A percentile compares a stretch with the other conserved stretches of the same genome.
phyloP scores from a whole-genome alignment of 2,888 invertebrate genomes.

The Strigamia maritima region DNA sequence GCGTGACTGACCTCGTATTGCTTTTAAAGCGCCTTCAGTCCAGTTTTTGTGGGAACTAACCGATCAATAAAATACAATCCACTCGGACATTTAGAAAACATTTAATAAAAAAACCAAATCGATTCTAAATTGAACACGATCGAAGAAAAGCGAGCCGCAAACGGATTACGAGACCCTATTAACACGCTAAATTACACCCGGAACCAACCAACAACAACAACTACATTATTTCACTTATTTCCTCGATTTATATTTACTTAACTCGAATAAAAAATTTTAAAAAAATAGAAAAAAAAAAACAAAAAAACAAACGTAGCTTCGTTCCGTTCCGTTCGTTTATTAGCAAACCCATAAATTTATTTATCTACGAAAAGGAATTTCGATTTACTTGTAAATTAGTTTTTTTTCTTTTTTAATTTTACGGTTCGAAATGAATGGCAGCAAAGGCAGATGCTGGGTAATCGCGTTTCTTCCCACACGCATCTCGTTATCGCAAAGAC shows the following conservation, averaged over 20 bases:
- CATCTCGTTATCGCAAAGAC: neutral
- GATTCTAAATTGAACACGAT: neutral
- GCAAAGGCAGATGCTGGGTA: neutral
- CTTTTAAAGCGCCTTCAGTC: neutral
- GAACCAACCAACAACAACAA: neutral
- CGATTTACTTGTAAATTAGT: neutral
- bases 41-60: neutral
- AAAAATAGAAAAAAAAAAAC: too few relatives aligned
- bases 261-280: neutral
- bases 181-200: neutral
- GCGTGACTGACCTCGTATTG: neutral
- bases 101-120: neutral
- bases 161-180: neutral
- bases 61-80: neutral
- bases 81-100: neutral
- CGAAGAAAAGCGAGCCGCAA: neutral
- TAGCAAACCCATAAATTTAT: too few relatives aligned
- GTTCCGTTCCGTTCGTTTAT: neutral
- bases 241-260: neutral
- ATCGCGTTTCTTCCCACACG: neutral
- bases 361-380: too few relatives aligned
- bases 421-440: neutral
- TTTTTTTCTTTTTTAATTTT: neutral
- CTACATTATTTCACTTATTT: neutral
- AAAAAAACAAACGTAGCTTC: neutral